Evolutionary conservation across 2,113 vertebrate genomes (phyloP).

Genomic region (Thunnus maccoyii): DNA sequence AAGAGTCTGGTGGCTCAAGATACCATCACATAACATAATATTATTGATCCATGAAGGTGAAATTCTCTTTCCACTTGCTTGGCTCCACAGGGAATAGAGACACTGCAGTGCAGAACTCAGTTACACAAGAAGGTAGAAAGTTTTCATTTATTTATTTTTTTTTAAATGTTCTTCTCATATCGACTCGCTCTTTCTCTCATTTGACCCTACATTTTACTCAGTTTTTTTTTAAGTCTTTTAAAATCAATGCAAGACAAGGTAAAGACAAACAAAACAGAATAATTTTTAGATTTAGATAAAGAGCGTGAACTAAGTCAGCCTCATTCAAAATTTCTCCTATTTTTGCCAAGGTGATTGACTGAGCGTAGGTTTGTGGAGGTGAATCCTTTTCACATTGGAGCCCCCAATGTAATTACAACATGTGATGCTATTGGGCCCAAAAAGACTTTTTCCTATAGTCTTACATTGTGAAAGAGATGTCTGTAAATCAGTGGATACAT

Average conservation of each 20-base stretch:
- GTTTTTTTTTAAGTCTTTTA: neutral
- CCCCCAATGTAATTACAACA: no score
- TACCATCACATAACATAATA: constrained; percentile 6
- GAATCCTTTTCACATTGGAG: no score
- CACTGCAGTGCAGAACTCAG: constrained; percentile 20
- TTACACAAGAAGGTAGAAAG: neutral
- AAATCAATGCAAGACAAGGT: neutral
- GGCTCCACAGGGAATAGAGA: neutral
- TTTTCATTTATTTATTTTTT: neutral
- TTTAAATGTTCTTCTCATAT: no score
- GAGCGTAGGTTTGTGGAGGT: no score
- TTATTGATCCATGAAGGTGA: constrained; percentile 23
- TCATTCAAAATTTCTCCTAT: neutral
- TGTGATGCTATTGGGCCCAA: no score
- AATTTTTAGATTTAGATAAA: neutral
- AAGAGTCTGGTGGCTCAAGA: constrained; percentile 18
- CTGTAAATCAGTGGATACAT: no score
- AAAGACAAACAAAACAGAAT: neutral
- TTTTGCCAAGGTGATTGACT: neutral
- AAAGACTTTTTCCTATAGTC: no score
- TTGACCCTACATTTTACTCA: neutral
- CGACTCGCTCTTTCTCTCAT: neutral
- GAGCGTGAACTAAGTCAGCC: neutral
- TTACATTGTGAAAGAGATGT: no score
- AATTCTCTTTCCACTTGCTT: constrained; percentile 18